A percentile compares a stretch with the other conserved stretches of the same genome.
Evolutionary conservation across 1,140 invertebrate species (phyloP).

Genomic region (Ceratina japonica): DNA sequence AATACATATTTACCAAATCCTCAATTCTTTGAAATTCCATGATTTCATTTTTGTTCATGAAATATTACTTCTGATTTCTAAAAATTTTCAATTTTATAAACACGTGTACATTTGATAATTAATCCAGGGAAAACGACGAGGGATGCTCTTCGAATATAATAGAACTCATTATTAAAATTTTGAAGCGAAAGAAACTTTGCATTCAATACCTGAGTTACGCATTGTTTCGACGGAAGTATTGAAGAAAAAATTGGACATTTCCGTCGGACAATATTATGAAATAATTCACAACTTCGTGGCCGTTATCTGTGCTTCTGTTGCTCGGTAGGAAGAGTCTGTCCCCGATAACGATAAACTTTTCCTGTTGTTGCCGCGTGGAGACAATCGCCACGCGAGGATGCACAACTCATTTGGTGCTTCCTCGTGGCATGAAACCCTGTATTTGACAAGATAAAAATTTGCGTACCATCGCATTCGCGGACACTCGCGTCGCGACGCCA

Average conservation of each 20-base stretch:
- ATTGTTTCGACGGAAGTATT: background rate
- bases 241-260: conserved; percentile 5
- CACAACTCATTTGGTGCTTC: conserved; percentile 16
- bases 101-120: too few species aligned
- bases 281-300: conserved; percentile 39
- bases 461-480: background rate
- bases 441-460: conserved; percentile 27
- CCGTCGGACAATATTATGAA: conserved; percentile 44
- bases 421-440: conserved; percentile 23
- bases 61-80: too few species aligned
- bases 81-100: too few species aligned
- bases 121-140: too few species aligned
- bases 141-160: too few species aligned
- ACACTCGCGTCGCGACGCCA: background rate
- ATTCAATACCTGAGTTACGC: background rate
- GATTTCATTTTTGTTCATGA: too few species aligned
- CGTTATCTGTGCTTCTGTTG: conserved; percentile 41
- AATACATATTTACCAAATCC: too few species aligned
- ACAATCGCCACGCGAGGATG: conserved; percentile 49
- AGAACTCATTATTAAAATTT: background rate
- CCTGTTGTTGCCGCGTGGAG: conserved; percentile 51
- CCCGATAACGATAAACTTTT: conserved; percentile 61
- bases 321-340: conserved; percentile 50
- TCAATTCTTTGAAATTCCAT: too few species aligned
- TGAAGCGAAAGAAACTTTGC: too few species aligned